Conservation (phyloP, 2,797 vertebrate genomes). For the Sebastes taczanowskii region DNA sequence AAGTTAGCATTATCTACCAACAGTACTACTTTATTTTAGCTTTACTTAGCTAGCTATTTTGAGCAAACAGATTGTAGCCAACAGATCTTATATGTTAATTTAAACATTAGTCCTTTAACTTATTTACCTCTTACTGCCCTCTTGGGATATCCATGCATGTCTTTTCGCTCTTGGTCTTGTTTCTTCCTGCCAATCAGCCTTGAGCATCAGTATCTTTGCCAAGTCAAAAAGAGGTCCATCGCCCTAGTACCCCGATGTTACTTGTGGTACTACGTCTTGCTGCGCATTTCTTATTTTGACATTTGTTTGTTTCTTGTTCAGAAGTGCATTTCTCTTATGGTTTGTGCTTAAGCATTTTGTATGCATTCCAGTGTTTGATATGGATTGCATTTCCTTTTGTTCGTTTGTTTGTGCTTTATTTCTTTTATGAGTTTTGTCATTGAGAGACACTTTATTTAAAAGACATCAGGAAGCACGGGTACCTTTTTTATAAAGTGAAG, state of each 20-base stretch:
- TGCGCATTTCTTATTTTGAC: background rate
- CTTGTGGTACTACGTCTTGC: background rate
- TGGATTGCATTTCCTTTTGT: background rate
- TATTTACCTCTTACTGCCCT: slow-evolving; percentile 13
- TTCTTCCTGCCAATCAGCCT: slow-evolving; percentile 13
- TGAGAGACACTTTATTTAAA: background rate
- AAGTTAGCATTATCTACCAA: background rate
- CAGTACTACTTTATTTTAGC: background rate
- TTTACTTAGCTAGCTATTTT: background rate
- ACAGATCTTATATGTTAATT: background rate
- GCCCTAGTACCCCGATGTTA: background rate
- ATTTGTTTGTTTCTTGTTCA: background rate
- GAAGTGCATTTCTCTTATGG: background rate
- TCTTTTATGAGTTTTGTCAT: background rate
- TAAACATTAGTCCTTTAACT: background rate
- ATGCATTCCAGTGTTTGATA: background rate
- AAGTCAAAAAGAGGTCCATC: slow-evolving; percentile 10
- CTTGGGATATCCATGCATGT: slow-evolving; percentile 12
- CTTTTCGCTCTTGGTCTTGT: background rate
- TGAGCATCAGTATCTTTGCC: slow-evolving; percentile 8
- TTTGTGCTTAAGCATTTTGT: background rate
- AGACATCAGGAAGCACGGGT: background rate
- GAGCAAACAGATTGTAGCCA: background rate
- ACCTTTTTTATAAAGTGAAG: background rate
- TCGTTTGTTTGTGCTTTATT: background rate